Conservation (phyloP, 2,113 vertebrate species). For the Bos javanicus region DNA sequence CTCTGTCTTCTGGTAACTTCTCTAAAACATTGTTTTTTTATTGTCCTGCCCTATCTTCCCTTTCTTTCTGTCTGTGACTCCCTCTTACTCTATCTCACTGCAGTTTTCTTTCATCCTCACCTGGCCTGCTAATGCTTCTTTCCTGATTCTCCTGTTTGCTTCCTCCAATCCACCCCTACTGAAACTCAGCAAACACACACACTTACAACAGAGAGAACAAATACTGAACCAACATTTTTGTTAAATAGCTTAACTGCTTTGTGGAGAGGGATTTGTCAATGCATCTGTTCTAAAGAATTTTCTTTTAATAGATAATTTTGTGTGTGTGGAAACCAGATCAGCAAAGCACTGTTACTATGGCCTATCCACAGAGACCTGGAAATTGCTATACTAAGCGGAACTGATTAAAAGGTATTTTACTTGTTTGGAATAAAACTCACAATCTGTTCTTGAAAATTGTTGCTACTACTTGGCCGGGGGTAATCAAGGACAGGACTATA, state of each 20-base stretch:
- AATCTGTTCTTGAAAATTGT: slow-evolving; percentile 50
- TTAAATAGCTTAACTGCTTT: slow-evolving; percentile 67
- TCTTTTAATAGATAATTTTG: slow-evolving; percentile 62
- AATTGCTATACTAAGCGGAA: slow-evolving; percentile 51
- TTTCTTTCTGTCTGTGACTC: background rate
- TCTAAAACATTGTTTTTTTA: background rate
- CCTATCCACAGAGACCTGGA: slow-evolving; percentile 51
- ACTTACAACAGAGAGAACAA: slow-evolving; percentile 41
- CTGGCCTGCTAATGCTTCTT: slow-evolving; percentile 11
- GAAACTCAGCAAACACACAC: background rate
- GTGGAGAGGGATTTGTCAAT: slow-evolving; percentile 70
- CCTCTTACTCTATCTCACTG: background rate
- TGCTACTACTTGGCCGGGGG: slow-evolving; percentile 18
- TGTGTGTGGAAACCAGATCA: slow-evolving; percentile 65
- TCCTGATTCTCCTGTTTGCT: background rate
- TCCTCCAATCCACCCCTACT: background rate
- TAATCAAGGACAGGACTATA: background rate
- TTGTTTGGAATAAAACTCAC: slow-evolving; percentile 57
- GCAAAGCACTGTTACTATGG: slow-evolving; percentile 54
- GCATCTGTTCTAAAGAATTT: slow-evolving; percentile 73
- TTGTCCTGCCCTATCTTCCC: background rate
- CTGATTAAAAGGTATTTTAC: slow-evolving; percentile 64
- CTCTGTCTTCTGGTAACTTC: background rate
- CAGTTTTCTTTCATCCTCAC: background rate
- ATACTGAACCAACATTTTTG: slow-evolving; percentile 67